Conservation (phyloP, 53 echinoderm and acorn worm species). For the Holothuria scabra region DNA sequence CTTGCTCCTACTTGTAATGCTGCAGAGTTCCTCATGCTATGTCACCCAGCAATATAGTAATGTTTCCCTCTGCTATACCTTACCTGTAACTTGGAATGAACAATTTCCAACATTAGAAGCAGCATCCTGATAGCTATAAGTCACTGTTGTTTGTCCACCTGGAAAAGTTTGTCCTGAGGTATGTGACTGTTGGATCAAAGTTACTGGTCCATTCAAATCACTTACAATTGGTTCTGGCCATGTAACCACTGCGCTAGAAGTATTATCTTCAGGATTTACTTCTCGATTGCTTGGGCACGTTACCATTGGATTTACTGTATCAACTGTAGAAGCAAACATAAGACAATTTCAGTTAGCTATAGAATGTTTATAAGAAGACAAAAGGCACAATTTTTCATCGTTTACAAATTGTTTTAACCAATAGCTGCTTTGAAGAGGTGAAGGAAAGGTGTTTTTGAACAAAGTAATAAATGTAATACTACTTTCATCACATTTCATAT, state of each 20-base stretch:
- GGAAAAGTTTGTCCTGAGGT: constrained; percentile 22
- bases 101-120: constrained; percentile 53
- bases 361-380: too few relatives aligned
- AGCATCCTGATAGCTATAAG: constrained; percentile 47
- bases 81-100: constrained; percentile 64
- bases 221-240: constrained; percentile 68
- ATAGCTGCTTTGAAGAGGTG: not conserved
- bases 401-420: not conserved
- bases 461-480: too few relatives aligned
- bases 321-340: constrained; percentile 36
- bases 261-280: constrained; percentile 46
- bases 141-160: constrained; percentile 41
- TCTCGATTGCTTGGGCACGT: constrained; percentile 11
- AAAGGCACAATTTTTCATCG: too few relatives aligned
- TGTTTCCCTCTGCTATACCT: not conserved
- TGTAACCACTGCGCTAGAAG: constrained; percentile 6
- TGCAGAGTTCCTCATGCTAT: too few relatives aligned
- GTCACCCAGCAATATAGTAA: too few relatives aligned
- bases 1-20: too few relatives aligned
- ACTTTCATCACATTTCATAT: too few relatives aligned
- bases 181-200: constrained; percentile 41
- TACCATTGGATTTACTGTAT: constrained; percentile 52
- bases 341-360: too few relatives aligned
- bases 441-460: not conserved
- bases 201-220: constrained; percentile 49